A percentile compares a stretch with the other conserved stretches of the same genome.
Conservation (phyloP, 2,888 invertebrate genomes). For the Drosophila subquinaria region DNA sequence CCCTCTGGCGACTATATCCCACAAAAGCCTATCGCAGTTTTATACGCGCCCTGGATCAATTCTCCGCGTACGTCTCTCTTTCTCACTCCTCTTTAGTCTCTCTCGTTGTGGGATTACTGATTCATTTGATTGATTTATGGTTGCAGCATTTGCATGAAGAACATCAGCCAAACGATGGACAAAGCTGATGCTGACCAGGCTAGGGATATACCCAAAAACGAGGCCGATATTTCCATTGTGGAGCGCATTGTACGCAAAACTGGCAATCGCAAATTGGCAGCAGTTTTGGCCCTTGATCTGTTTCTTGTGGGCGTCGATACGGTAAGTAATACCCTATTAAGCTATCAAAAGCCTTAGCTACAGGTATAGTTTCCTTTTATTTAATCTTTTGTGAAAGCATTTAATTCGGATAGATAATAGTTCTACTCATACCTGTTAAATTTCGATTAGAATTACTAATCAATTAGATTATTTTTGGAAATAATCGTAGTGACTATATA, state of each 20-base stretch:
- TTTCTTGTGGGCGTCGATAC: conserved; percentile 93
- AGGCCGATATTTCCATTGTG: conserved; percentile 87
- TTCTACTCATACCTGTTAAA: too few relatives aligned
- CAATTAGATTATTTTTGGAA: too few relatives aligned
- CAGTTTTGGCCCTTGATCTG: conserved; percentile 91
- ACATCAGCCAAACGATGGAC: conserved; percentile 87
- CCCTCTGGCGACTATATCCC: conserved; percentile 90
- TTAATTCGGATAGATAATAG: too few relatives aligned
- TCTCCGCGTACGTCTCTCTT: conserved; percentile 88
- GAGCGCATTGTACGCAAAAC: conserved; percentile 87
- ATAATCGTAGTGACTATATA: too few relatives aligned
- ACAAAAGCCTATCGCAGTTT: conserved; percentile 90
- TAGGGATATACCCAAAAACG: conserved; percentile 71
- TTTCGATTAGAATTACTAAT: too few relatives aligned
- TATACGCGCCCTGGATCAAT: conserved; percentile 90
- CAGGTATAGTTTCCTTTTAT: too few relatives aligned
- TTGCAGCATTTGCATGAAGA: conserved; percentile 87
- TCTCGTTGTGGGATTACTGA: neutral
- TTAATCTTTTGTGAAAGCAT: too few relatives aligned
- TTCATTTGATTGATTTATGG: conserved; percentile 32
- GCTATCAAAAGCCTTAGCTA: too few relatives aligned
- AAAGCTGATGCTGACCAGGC: conserved; percentile 83
- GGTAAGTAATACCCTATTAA: conserved; percentile 65
- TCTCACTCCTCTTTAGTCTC: neutral
- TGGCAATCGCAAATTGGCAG: conserved; percentile 88